Percentiles rank a stretch among this genome's conserved stretches.
These are phyloP conservation scores for Coelopa frigida DNA, from an alignment of 1,140 invertebrate species.

Conservation along the genomic window DNA sequence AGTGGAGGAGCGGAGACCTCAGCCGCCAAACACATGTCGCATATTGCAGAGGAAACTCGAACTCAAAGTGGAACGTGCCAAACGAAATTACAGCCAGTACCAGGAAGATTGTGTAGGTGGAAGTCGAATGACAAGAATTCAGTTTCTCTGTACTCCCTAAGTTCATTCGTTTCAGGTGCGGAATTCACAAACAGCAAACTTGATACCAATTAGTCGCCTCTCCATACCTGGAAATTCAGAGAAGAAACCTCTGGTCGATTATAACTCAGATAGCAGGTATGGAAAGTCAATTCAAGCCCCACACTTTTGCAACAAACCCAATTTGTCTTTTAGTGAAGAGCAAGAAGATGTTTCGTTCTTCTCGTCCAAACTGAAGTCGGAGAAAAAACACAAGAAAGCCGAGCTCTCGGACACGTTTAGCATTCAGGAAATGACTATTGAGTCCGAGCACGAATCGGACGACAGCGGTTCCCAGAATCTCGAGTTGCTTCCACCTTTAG, in stretches of 20 bases:
- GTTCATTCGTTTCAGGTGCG: slow-evolving; percentile 21
- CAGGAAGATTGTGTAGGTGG: slow-evolving; percentile 29
- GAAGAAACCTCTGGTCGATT: slow-evolving; percentile 40
- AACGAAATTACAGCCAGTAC: slow-evolving; percentile 39
- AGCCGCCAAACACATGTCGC: slow-evolving; percentile 42
- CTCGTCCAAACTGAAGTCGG: slow-evolving; percentile 32
- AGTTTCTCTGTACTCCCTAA: background rate
- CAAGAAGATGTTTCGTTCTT: slow-evolving; percentile 42
- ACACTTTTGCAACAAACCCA: background rate
- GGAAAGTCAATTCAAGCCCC: background rate
- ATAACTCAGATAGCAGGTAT: slow-evolving; percentile 36
- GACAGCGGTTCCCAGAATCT: slow-evolving; percentile 41
- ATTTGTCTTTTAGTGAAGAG: slow-evolving; percentile 25
- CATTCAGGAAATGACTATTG: slow-evolving; percentile 45
- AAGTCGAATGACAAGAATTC: background rate
- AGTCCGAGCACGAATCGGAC: slow-evolving; percentile 39
- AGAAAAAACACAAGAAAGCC: slow-evolving; percentile 26
- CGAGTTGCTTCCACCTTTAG: slow-evolving; percentile 33
- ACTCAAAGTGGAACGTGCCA: slow-evolving; percentile 42
- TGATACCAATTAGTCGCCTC: slow-evolving; percentile 41
- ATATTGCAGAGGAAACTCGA: slow-evolving; percentile 42
- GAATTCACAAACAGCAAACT: slow-evolving; percentile 36
- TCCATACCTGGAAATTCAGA: slow-evolving; percentile 38
- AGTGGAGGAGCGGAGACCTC: too few relatives aligned
- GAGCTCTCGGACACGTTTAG: slow-evolving; percentile 42